A percentile compares a stretch with the other conserved stretches of the same genome.
These are phyloP conservation scores for Drosophila parvula DNA, from an alignment of 1,140 invertebrate species.

Conservation along the genomic window DNA sequence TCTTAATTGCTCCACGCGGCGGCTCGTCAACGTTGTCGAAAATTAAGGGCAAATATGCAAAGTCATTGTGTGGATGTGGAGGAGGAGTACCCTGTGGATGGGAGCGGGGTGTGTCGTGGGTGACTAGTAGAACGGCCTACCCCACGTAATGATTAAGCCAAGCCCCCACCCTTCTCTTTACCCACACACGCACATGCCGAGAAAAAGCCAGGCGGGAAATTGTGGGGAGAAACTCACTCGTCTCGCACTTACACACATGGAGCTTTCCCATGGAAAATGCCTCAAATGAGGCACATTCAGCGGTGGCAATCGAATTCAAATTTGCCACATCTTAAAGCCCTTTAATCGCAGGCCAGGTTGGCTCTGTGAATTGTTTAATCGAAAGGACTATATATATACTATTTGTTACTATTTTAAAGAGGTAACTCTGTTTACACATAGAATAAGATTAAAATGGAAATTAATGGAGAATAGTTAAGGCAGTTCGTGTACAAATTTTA, in stretches of 20 bases:
- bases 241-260: constrained; percentile 38
- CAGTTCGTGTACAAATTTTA: background rate
- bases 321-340: constrained; percentile 33
- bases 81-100: background rate
- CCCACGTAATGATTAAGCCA: constrained; percentile 69
- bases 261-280: constrained; percentile 29
- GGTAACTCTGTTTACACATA: no score
- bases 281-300: constrained; percentile 54
- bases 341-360: background rate
- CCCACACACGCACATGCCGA: background rate
- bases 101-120: background rate
- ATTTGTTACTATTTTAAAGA: background rate
- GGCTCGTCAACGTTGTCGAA: constrained; percentile 59
- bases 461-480: background rate
- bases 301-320: constrained; percentile 55
- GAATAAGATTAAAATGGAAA: background rate
- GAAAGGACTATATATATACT: background rate
- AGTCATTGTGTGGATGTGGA: constrained; percentile 61
- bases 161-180: constrained; percentile 14
- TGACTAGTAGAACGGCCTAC: constrained; percentile 15
- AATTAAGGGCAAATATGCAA: constrained; percentile 81
- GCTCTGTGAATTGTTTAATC: constrained; percentile 7
- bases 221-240: constrained; percentile 7
- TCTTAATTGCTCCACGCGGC: constrained; percentile 70
- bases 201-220: background rate